phyloP scores from a whole-genome alignment of 2,797 vertebrate species.

The Nannoperca obscura region DNA sequence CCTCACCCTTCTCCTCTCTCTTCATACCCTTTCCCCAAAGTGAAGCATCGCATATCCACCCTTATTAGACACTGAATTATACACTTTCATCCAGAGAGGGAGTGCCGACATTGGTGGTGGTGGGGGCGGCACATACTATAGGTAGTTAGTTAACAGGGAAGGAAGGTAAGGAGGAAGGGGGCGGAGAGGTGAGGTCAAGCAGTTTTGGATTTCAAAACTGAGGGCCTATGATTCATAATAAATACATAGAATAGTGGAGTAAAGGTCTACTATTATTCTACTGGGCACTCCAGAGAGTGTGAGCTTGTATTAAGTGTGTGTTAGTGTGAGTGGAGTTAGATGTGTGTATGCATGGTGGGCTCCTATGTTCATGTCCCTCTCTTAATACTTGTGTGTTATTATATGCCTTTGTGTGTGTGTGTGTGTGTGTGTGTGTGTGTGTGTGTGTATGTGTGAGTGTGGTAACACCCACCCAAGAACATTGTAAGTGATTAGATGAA shows the following conservation, averaged over 20 bases:
- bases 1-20: constrained; percentile 34
- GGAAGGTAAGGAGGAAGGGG: constrained; percentile 29
- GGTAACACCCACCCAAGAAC: constrained; percentile 47
- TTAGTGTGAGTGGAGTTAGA: constrained; percentile 12
- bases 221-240: constrained; percentile 46
- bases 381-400: constrained; percentile 39
- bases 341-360: constrained; percentile 4
- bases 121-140: constrained; percentile 27
- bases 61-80: constrained; percentile 69
- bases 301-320: constrained; percentile 29
- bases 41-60: constrained; percentile 55
- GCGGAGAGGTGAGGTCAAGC: constrained; percentile 59
- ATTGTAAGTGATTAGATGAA: constrained; percentile 74
- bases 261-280: constrained; percentile 43
- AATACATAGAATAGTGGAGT: constrained; percentile 37
- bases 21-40: constrained; percentile 61
- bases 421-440: neutral
- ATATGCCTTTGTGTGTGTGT: constrained; percentile 31
- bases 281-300: constrained; percentile 5
- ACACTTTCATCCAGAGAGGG: constrained; percentile 43
- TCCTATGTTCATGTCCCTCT: constrained; percentile 1
- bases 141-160: constrained; percentile 55
- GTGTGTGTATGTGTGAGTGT: neutral
- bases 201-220: constrained; percentile 63
- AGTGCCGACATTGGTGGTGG: constrained; percentile 12